These are phyloP conservation scores for Creontiades dilutus DNA, from an alignment of 2,888 invertebrate species.

Conservation along the genomic window DNA sequence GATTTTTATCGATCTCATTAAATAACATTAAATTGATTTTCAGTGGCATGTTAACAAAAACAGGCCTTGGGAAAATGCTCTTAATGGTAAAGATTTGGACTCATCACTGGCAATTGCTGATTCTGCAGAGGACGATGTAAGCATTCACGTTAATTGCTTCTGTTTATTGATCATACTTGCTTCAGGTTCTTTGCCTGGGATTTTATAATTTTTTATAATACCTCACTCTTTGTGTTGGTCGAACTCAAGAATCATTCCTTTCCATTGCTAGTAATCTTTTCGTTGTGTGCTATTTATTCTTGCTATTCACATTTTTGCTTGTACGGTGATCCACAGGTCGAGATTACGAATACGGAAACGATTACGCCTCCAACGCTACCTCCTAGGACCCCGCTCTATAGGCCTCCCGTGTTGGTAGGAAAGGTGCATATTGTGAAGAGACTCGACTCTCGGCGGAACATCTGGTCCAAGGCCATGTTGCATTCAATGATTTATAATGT, in stretches of 20 bases:
- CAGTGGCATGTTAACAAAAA: neutral
- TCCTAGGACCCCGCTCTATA: neutral
- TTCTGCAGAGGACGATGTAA: neutral
- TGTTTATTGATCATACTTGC: no score
- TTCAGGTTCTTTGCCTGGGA: neutral
- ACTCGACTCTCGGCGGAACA: neutral
- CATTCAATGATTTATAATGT: constrained; percentile 21
- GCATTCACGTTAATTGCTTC: no score
- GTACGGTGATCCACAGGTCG: neutral
- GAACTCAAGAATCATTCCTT: neutral
- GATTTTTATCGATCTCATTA: no score
- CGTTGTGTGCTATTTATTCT: neutral
- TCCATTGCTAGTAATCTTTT: neutral
- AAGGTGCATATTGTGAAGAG: constrained; percentile 30
- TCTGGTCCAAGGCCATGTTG: constrained; percentile 27
- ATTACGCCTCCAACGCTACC: neutral
- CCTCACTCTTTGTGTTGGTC: neutral
- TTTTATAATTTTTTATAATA: neutral
- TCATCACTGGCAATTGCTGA: neutral
- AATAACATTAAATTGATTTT: neutral
- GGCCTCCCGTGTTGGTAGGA: constrained; percentile 9
- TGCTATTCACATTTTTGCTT: neutral
- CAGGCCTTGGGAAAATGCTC: neutral
- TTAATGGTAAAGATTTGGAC: neutral
- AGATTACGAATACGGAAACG: neutral